Conservation (phyloP, 1,140 invertebrate genomes). For the Scaptodrosophila lebanonensis region DNA sequence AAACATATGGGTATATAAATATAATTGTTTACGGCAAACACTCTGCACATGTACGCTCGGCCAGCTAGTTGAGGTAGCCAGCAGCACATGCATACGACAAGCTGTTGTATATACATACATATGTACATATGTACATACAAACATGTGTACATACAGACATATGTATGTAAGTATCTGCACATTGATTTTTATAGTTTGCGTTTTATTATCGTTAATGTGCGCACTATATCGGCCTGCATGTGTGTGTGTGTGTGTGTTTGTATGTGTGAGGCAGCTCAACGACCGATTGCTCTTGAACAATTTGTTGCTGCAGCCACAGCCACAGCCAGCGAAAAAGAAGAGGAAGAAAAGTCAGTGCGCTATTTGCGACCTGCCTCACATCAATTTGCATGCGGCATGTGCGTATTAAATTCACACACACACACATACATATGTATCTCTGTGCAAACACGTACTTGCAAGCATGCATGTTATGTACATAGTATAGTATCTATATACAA, state of each 20-base stretch:
- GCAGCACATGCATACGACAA: no score
- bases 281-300: constrained; percentile 42
- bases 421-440: constrained; percentile 12
- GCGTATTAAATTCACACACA: constrained; percentile 45
- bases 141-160: constrained; percentile 30
- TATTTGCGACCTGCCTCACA: constrained; percentile 65
- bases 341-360: constrained; percentile 24
- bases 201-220: constrained; percentile 4
- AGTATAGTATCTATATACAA: no score
- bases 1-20: no score
- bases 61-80: no score
- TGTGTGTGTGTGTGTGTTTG: not conserved
- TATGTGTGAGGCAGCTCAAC: constrained; percentile 19
- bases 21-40: constrained; percentile 55
- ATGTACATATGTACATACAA: not conserved
- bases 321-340: no score
- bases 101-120: not conserved
- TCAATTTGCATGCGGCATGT: constrained; percentile 54
- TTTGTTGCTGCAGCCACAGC: no score
- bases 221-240: not conserved
- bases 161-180: constrained; percentile 28
- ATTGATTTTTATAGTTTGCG: constrained; percentile 40
- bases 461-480: no score
- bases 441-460: no score
- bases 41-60: constrained; percentile 14